phyloP scores from a whole-genome alignment of 2,113 vertebrate species.

The Pachycephala philippinensis region DNA sequence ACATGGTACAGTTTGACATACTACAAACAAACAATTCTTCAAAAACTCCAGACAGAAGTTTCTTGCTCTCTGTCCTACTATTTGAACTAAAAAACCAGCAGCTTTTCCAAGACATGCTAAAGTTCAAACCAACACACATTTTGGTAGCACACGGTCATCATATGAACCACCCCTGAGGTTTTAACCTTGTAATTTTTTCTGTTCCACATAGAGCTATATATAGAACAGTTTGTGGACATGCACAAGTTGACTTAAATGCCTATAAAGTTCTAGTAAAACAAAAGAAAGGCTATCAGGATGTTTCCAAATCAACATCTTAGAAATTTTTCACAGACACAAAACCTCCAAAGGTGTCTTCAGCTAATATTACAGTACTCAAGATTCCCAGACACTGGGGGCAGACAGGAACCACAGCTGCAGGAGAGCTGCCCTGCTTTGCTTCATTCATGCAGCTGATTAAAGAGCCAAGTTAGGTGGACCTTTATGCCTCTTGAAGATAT shows the following conservation, averaged over 20 bases:
- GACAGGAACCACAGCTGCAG: background rate
- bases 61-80: background rate
- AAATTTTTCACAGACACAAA: background rate
- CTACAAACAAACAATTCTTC: background rate
- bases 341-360: background rate
- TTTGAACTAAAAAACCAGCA: background rate
- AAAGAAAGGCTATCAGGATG: background rate
- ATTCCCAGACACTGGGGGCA: background rate
- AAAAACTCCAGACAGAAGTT: background rate
- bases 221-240: background rate
- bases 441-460: background rate
- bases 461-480: background rate
- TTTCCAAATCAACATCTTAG: background rate
- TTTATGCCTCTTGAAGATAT: background rate
- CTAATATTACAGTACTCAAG: background rate
- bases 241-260: background rate
- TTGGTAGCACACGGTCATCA: background rate
- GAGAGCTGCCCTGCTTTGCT: background rate
- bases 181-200: background rate
- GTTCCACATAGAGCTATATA: background rate
- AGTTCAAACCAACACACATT: slow-evolving; percentile 13
- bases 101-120: background rate
- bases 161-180: background rate
- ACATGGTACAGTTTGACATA: background rate
- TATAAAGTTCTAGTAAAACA: background rate